phyloP scores from a whole-genome alignment of 2,113 vertebrate genomes.

The Ramphastos sulfuratus region DNA sequence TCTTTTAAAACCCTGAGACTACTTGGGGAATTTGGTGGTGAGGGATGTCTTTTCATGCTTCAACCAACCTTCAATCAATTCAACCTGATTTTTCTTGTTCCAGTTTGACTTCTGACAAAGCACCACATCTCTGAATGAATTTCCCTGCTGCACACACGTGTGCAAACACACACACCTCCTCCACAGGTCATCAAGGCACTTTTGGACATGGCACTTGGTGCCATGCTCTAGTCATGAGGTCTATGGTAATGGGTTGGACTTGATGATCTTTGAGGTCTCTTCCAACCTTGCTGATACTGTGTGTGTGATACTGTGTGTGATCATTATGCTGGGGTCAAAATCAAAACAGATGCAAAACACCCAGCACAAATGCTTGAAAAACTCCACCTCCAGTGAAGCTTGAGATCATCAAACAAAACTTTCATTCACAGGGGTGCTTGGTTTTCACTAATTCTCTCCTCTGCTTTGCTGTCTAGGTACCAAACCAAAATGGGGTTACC shows the following conservation, averaged over 20 bases:
- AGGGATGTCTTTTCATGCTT: background rate
- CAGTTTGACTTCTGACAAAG: background rate
- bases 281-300: no score
- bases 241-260: no score
- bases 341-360: background rate
- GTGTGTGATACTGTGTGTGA: no score
- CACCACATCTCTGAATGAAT: fast-evolving
- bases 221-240: no score
- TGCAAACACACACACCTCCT: background rate
- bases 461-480: constrained; percentile 7
- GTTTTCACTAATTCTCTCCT: background rate
- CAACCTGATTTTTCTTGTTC: background rate
- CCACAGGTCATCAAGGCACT: background rate
- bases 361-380: background rate
- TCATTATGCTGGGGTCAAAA: background rate
- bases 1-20: background rate
- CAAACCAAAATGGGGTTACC: constrained; percentile 9
- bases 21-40: background rate
- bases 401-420: background rate
- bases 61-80: no score
- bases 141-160: background rate
- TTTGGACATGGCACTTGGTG: no score
- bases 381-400: background rate
- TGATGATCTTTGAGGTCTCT: no score
- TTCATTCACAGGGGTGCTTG: background rate